A percentile compares a stretch with the other conserved stretches of the same genome.
phyloP scores from a whole-genome alignment of 2,888 invertebrate genomes.

The Melanostoma scalare region DNA sequence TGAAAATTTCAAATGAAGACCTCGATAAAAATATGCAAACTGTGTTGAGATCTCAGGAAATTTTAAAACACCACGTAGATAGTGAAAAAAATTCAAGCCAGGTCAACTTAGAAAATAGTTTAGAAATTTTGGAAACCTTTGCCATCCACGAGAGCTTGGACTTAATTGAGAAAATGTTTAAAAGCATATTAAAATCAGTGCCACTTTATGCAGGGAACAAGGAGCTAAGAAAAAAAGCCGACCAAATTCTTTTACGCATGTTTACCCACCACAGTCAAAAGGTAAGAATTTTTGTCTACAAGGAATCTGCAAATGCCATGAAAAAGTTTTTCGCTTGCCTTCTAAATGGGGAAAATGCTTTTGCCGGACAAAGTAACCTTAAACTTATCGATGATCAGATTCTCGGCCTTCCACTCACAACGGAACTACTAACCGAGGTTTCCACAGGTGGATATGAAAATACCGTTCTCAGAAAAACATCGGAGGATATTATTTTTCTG shows the following conservation, averaged over 20 bases:
- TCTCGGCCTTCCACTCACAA: constrained; percentile 79
- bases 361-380: constrained; percentile 73
- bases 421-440: constrained; percentile 76
- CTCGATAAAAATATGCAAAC: constrained; percentile 36
- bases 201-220: constrained; percentile 73
- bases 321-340: constrained; percentile 78
- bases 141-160: constrained; percentile 76
- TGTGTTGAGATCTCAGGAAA: constrained; percentile 72
- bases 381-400: constrained; percentile 72
- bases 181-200: constrained; percentile 75
- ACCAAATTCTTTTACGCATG: constrained; percentile 75
- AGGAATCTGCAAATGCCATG: constrained; percentile 75
- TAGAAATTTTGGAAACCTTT: constrained; percentile 74
- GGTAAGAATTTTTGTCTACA: constrained; percentile 74
- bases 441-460: constrained; percentile 74
- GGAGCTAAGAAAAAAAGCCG: constrained; percentile 75
- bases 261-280: constrained; percentile 75
- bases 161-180: constrained; percentile 75
- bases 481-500: constrained; percentile 77
- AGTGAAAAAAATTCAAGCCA: constrained; percentile 67
- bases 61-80: constrained; percentile 68
- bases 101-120: constrained; percentile 71
- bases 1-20: constrained; percentile 33
- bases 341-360: constrained; percentile 76
- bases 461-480: constrained; percentile 71